Conservation (phyloP, 2,113 vertebrate species). For the Apodemus sylvaticus region DNA sequence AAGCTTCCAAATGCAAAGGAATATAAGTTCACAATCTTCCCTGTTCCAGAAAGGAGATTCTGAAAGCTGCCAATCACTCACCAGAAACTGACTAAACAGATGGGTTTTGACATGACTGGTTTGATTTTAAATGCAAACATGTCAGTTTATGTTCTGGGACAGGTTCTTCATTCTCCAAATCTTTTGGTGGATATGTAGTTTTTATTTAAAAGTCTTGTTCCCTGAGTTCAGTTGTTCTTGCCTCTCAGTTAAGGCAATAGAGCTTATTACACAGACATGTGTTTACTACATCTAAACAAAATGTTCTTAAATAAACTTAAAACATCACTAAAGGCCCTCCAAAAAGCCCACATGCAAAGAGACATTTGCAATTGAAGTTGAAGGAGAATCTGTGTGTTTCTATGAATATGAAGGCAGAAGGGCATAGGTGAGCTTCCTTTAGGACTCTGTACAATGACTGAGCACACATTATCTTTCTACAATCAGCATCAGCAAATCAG, state of each 20-base stretch:
- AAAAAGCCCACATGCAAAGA: constrained; percentile 16
- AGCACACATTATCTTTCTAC: background rate
- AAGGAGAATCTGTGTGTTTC: background rate
- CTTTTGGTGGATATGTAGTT: constrained; percentile 16
- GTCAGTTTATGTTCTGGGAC: constrained; percentile 76
- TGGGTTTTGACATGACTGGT: constrained; percentile 79
- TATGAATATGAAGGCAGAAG: background rate
- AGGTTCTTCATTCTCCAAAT: constrained; percentile 69
- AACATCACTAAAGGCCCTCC: constrained; percentile 9
- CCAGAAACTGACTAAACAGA: constrained; percentile 74
- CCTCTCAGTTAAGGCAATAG: constrained; percentile 51
- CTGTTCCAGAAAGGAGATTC: constrained; percentile 45
- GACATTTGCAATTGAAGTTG: background rate
- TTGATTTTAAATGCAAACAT: constrained; percentile 81
- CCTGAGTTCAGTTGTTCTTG: constrained; percentile 58
- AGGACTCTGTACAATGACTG: background rate
- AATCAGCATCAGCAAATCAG: background rate
- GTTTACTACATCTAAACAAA: constrained; percentile 36
- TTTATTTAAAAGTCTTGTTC: constrained; percentile 66
- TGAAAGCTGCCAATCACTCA: constrained; percentile 74
- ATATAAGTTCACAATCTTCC: background rate
- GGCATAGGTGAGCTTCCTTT: background rate
- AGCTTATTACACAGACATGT: background rate
- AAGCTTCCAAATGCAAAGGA: constrained; percentile 37
- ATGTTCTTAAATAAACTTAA: constrained; percentile 43